These are phyloP conservation scores for Heliconius erato DNA, from an alignment of 2,888 invertebrate genomes.

Conservation along the genomic window DNA sequence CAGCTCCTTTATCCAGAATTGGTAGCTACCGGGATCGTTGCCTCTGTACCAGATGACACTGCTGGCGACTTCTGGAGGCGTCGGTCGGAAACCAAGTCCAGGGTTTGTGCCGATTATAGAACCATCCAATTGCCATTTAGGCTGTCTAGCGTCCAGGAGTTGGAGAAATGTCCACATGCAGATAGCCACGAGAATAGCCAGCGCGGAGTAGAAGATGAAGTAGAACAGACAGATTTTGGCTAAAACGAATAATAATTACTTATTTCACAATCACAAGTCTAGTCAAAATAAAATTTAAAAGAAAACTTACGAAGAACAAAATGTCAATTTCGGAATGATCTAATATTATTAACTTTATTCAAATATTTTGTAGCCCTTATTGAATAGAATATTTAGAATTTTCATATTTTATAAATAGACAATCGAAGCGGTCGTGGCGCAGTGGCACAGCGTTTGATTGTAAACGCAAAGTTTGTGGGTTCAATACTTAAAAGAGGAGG, in stretches of 20 bases:
- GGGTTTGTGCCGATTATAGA: constrained; percentile 98
- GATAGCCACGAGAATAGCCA: constrained; percentile 96
- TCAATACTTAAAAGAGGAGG: no score
- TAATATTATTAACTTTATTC: no score
- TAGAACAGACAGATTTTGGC: constrained; percentile 98
- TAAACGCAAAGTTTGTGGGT: no score
- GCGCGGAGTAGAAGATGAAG: constrained; percentile 95
- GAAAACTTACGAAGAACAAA: no score
- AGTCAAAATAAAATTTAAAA: no score
- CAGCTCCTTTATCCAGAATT: constrained; percentile 92
- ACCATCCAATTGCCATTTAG: constrained; percentile 94
- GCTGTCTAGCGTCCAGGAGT: constrained; percentile 94
- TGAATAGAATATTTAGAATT: no score
- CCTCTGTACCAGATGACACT: constrained; percentile 98
- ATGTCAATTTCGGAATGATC: no score
- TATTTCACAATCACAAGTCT: neutral
- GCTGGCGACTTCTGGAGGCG: constrained; percentile 95
- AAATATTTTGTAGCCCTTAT: no score
- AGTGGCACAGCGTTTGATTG: no score
- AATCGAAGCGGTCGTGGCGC: no score
- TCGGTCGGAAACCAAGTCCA: constrained; percentile 97
- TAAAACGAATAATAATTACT: constrained; percentile 69
- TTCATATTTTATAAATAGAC: no score
- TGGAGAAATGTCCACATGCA: constrained; percentile 98
- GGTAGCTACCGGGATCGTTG: constrained; percentile 90